phyloP scores from a whole-genome alignment of 2,888 invertebrate species.

The Campopleginae sp. region DNA sequence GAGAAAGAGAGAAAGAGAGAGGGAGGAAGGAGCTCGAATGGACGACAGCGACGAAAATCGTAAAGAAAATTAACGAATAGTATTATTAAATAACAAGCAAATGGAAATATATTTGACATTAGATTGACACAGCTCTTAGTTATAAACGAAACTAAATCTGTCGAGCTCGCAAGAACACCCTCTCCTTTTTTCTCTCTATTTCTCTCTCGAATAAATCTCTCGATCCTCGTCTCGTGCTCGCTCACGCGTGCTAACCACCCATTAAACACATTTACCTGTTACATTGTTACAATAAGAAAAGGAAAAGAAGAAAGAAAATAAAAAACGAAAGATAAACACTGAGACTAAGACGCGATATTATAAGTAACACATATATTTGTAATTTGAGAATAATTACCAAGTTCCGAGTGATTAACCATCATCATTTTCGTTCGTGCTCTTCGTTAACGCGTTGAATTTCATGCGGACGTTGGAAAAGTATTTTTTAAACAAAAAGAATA shows the following conservation, averaged over 20 bases:
- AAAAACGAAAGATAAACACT: constrained; percentile 38
- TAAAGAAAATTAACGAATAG: constrained; percentile 27
- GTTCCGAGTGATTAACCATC: constrained; percentile 57
- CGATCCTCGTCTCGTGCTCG: constrained; percentile 43
- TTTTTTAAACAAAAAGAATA: constrained; percentile 27
- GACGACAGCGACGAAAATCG: constrained; percentile 31
- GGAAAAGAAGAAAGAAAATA: constrained; percentile 42
- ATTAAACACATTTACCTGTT: constrained; percentile 70
- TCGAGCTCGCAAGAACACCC: neutral
- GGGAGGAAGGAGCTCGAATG: neutral
- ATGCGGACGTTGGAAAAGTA: neutral
- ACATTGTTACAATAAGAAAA: constrained; percentile 71
- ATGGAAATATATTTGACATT: constrained; percentile 17
- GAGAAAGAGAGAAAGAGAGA: constrained; percentile 9
- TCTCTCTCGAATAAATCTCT: neutral
- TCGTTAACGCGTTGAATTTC: neutral
- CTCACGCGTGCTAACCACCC: constrained; percentile 62
- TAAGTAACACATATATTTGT: constrained; percentile 79
- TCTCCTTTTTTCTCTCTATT: neutral
- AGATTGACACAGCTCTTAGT: constrained; percentile 31
- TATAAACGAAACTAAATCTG: neutral
- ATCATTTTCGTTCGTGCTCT: neutral
- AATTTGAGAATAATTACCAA: constrained; percentile 72
- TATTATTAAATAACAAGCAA: constrained; percentile 37
- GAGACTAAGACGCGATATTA: constrained; percentile 73